Base-by-base conservation (phyloP, 2,113 vertebrate species). In the Leptosomus discolor region DNA sequence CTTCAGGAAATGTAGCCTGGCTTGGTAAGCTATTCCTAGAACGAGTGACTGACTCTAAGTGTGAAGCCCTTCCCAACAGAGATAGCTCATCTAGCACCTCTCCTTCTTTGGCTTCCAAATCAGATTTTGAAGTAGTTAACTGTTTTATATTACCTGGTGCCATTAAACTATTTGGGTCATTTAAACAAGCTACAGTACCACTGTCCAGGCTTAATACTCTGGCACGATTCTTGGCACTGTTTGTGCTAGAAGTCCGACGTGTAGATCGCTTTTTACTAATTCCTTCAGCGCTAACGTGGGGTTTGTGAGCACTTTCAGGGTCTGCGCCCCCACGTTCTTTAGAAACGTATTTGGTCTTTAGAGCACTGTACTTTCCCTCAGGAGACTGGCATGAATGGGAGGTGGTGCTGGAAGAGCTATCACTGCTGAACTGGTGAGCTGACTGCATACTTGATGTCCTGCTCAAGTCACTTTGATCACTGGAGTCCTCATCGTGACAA, bases 101-200 rank as follows among this genome's bases (percentile, higher is more conserved):
- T 97, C 99, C 99, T 98, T 99, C 99, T 99, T 99, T 99, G 98
- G 99, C 99, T 98, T 99, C 99, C 90, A 99, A 98, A 98, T 99
- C 99, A 26, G 99, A 99, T 96, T 99, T 99, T 94, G 99, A 99
- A 97, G 99, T 99, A 97, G 99, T 99, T 96, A 99, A 98, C 79
- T 99, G 99, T 82, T 99, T 99, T 43, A 98, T 98, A 80, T 98
- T 99, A 65, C 98, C 97, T 15, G 99, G 99, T 63, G 99, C 98
- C 96, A 99, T 98, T 37, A 99, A 98, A 94, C 98, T 98, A 79
- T 98, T 98, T 85, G 99, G 97, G 90, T 99, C 99, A 63, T 99
- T 99, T 98, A 99, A 98, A 97, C 99, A 99, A 60, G 99, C 99
- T n/a, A 99, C 99, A 23, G 99, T 99, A 96, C 99, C 98, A 90